Evolutionary conservation across 2,888 invertebrate genomes (phyloP), one percentile per base, ranked within the genome.

Genomic region (Drosophila peninsularis): DNA sequence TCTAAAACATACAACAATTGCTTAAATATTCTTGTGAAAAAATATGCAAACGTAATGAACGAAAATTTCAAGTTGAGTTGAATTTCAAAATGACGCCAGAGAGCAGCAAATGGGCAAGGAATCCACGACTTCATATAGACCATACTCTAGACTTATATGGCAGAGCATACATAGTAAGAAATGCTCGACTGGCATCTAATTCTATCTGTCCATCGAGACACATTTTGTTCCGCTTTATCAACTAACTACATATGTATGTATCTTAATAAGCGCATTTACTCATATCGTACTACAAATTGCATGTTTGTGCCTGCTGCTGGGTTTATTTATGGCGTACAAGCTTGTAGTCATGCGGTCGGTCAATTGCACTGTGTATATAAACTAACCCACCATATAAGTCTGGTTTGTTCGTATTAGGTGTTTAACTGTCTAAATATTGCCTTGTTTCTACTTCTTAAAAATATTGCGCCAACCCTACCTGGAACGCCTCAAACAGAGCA

Each of bases 71-170:
- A 54, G 73, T 36, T 53, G 39, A 72, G 41, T 41, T 62, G 34
- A 75, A 72, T 67, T 70, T 55, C 70, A 58, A 75, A 56, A 69
- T 70, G 65, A 56, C 61, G 52, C 58, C 55, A 61, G 64, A 75
- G 55, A 75, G 55, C 66, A 67, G 75, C 47, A 68, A 66, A 75
- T 60, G 61, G 69, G 62, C 72, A 75, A 87, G 75, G 73, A 78
- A 83, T 82, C 91, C 91, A 90, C 90, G 90, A 91, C 91, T 78
- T 90, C 90, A 89, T 91, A 85, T 91, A 82, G 88, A 83, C 80
- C 90, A 91, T 89, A 80, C 53, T 66, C 62, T 63, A 62, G 62
- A 42, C 27, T 34, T 36, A 44, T 49, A 41, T 49, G 36, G 37
- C 37, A 56, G 32, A 49, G 55, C 47, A 30, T 41, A 30, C n/a